phyloP scores from a whole-genome alignment of 2,888 invertebrate species.

The Thymelicus acteon region DNA sequence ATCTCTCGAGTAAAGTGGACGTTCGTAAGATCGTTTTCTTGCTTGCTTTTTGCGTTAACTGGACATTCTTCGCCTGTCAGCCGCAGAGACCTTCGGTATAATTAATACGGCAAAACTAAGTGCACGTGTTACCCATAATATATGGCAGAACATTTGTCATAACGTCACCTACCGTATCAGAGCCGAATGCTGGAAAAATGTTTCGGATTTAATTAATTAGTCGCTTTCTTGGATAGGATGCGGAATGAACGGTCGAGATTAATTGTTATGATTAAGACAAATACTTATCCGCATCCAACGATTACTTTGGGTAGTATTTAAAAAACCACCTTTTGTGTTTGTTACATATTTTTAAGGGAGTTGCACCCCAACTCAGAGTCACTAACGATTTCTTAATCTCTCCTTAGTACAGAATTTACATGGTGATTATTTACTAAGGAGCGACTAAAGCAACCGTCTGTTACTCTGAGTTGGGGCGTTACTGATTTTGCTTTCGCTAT shows the following conservation, averaged over 20 bases:
- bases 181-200: slow-evolving; percentile 32
- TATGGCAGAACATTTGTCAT: slow-evolving; percentile 29
- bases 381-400: too few relatives aligned
- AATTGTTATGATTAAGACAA: slow-evolving; percentile 13
- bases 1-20: not conserved
- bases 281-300: not conserved
- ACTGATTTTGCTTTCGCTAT: not conserved
- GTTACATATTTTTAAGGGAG: not conserved
- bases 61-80: slow-evolving; percentile 31
- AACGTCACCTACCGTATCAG: slow-evolving; percentile 29
- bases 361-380: too few relatives aligned
- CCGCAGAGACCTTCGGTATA: slow-evolving; percentile 30
- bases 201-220: slow-evolving; percentile 26
- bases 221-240: slow-evolving; percentile 2
- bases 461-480: too few relatives aligned
- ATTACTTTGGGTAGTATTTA: not conserved
- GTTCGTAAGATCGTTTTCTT: slow-evolving; percentile 20
- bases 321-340: not conserved
- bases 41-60: slow-evolving; percentile 17
- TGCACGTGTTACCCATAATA: slow-evolving; percentile 29
- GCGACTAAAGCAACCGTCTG: too few relatives aligned
- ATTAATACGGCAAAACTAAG: slow-evolving; percentile 37
- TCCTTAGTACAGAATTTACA: too few relatives aligned
- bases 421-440: too few relatives aligned
- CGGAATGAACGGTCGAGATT: slow-evolving; percentile 18